Evolutionary conservation across 1,140 invertebrate genomes (phyloP).

Genomic region (Calliopsis andreniformis): DNA sequence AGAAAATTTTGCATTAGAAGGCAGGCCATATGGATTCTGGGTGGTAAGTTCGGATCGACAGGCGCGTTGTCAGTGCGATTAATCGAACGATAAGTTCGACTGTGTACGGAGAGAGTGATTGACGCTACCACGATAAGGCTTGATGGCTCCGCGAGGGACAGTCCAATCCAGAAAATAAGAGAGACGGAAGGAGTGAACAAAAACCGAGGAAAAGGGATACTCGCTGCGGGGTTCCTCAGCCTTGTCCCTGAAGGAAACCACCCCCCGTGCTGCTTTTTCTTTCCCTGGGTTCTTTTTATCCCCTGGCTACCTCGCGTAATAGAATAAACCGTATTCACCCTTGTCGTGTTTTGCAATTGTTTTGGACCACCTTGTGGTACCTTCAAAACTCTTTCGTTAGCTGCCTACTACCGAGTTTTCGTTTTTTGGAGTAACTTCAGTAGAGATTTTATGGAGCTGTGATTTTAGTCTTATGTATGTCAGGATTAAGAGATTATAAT

Average conservation of each 20-base stretch:
- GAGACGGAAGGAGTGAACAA: conserved; percentile 22
- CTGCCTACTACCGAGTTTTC: not conserved
- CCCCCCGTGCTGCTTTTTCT: conserved; percentile 17
- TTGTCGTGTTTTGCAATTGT: conserved; percentile 24
- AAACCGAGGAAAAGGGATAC: conserved; percentile 40
- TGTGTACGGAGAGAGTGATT: conserved; percentile 63
- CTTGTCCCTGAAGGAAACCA: conserved; percentile 49
- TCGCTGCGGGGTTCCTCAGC: conserved; percentile 47
- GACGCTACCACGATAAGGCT: conserved; percentile 67
- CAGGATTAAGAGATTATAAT: no score
- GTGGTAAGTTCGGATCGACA: conserved; percentile 64
- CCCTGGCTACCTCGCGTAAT: conserved; percentile 2
- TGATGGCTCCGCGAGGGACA: conserved; percentile 55
- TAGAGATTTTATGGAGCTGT: no score
- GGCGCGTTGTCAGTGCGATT: conserved; percentile 68
- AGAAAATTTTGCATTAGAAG: conserved; percentile 50
- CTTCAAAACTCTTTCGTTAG: conserved; percentile 12
- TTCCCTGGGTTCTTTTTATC: not conserved
- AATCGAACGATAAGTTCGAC: conserved; percentile 69
- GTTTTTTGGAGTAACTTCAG: no score
- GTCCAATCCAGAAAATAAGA: conserved; percentile 38
- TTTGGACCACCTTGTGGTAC: conserved; percentile 13
- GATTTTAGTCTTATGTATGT: no score
- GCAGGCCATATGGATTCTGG: conserved; percentile 41
- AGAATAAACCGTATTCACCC: conserved; percentile 45